Percentiles rank a stretch among this genome's conserved stretches.
These are phyloP conservation scores for Pheucticus melanocephalus DNA, from an alignment of 2,113 vertebrate genomes.

Conservation along the genomic window DNA sequence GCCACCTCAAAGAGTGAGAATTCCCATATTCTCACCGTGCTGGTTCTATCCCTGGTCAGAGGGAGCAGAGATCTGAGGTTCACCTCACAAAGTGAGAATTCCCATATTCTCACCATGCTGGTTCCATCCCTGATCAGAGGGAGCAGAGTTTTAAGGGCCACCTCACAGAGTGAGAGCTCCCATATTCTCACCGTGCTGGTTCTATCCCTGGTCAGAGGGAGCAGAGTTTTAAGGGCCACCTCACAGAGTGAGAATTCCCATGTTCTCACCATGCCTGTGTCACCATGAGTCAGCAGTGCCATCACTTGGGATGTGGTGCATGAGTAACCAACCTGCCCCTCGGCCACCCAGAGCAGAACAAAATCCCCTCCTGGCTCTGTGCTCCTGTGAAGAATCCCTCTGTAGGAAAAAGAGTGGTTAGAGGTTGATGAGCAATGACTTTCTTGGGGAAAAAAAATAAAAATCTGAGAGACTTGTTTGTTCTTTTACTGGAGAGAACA, in stretches of 20 bases:
- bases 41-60: too few species aligned
- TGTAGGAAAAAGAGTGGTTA: not conserved
- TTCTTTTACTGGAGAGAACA: not conserved
- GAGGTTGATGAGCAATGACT: not conserved
- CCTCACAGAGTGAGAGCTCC: too few species aligned
- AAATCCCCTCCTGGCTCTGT: not conserved
- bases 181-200: too few species aligned
- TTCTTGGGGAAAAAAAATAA: accelerated
- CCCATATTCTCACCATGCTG: too few species aligned
- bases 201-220: too few species aligned
- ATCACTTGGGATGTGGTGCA: not conserved
- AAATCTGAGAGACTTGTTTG: not conserved
- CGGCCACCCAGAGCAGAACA: not conserved
- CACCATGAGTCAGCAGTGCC: not conserved
- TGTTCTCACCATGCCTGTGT: accelerated
- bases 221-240: too few species aligned
- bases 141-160: too few species aligned
- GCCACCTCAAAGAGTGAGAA: too few species aligned
- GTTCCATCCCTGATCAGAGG: too few species aligned
- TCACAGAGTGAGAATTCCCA: not conserved
- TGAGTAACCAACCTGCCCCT: not conserved
- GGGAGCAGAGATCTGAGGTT: too few species aligned
- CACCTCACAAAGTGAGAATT: too few species aligned
- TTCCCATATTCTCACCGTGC: accelerated
- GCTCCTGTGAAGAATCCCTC: not conserved